These are phyloP conservation scores for Lottia scabra DNA, from an alignment of 2,888 invertebrate genomes.

Conservation along the genomic window DNA sequence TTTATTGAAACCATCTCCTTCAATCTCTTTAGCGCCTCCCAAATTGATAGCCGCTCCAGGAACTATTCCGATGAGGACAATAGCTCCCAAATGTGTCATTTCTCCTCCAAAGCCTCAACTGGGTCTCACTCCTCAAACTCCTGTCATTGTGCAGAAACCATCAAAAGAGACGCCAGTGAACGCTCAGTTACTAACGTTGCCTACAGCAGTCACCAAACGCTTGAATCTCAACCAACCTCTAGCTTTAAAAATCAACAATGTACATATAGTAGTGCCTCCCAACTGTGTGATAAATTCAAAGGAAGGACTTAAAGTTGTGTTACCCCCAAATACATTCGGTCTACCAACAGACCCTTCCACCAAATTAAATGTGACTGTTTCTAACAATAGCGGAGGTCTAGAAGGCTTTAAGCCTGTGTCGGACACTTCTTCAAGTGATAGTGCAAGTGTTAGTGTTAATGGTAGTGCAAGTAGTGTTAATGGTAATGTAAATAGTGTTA, in stretches of 20 bases:
- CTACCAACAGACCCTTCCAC: conserved; percentile 37
- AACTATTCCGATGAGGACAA: neutral
- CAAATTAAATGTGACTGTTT: conserved; percentile 39
- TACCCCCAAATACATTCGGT: conserved; percentile 60
- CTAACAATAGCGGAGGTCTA: conserved; percentile 30
- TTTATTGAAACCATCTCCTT: neutral
- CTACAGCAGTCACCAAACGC: conserved; percentile 48
- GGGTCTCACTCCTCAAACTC: neutral
- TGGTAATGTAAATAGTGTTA: neutral
- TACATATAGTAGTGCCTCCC: conserved; percentile 56
- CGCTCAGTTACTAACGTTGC: conserved; percentile 59
- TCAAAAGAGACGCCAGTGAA: conserved; percentile 27
- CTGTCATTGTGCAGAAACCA: conserved; percentile 1
- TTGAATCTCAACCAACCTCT: conserved; percentile 54
- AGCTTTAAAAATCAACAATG: conserved; percentile 57
- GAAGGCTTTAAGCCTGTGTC: neutral
- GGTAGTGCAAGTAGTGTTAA: conserved; percentile 15
- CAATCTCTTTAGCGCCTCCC: conserved; percentile 16
- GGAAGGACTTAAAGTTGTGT: conserved; percentile 57
- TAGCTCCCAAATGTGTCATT: conserved; percentile 20
- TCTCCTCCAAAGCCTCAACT: neutral
- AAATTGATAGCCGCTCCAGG: conserved; percentile 22
- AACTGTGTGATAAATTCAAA: conserved; percentile 53
- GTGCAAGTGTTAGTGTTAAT: conserved; percentile 20
- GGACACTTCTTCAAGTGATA: conserved; percentile 5